Evolutionary conservation across 2,113 vertebrate species (phyloP).

Genomic region (Balaeniceps rex): DNA sequence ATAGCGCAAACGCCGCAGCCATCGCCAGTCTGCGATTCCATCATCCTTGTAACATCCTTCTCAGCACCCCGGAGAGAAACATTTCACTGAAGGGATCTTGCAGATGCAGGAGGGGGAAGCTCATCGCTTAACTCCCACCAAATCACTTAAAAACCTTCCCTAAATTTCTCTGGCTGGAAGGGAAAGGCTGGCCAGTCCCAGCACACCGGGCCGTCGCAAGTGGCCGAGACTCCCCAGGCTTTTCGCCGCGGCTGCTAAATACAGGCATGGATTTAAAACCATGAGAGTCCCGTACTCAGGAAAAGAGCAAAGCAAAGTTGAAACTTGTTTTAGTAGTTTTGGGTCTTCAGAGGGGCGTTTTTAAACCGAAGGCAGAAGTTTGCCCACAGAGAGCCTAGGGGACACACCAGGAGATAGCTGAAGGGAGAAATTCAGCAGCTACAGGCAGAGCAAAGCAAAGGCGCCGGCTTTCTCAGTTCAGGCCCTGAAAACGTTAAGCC

Average conservation of each 20-base stretch:
- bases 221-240: neutral
- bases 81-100: neutral
- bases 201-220: fast-evolving
- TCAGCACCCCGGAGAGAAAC: neutral
- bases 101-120: neutral
- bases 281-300: fast-evolving
- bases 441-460: neutral
- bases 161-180: neutral
- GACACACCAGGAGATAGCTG: neutral
- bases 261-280: neutral
- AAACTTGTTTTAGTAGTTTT: neutral
- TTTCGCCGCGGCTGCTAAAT: neutral
- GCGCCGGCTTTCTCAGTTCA: neutral
- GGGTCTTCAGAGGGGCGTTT: neutral
- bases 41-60: neutral
- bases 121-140: neutral
- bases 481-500: neutral
- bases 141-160: neutral
- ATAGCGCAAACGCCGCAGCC: neutral
- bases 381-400: neutral
- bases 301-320: fast-evolving
- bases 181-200: neutral
- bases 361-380: neutral
- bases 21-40: fast-evolving
- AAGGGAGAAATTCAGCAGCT: neutral